Percentiles rank a stretch among this genome's conserved stretches.
Conservation (phyloP, 1,140 invertebrate genomes). For the Sesamia nonagrioides region DNA sequence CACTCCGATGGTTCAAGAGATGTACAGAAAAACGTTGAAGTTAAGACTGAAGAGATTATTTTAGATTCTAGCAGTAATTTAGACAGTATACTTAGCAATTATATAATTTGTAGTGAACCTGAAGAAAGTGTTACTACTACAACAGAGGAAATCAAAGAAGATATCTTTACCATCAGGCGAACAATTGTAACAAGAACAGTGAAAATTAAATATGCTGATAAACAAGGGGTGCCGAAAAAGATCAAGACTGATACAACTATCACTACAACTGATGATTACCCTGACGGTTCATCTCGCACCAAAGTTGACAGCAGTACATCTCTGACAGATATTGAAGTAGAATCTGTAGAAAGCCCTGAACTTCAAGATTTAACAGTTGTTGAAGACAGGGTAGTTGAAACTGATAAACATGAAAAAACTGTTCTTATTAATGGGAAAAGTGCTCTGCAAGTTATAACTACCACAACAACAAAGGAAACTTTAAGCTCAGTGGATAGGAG, state of each 20-base stretch:
- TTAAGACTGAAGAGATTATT: conserved; percentile 79
- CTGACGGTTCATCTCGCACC: conserved; percentile 82
- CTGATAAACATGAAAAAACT: conserved; percentile 73
- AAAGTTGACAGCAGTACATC: conserved; percentile 75
- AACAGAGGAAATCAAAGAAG: conserved; percentile 72
- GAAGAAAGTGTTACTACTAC: conserved; percentile 75
- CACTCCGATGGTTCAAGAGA: conserved; percentile 81
- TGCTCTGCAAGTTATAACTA: conserved; percentile 79
- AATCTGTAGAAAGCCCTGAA: conserved; percentile 66
- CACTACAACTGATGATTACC: conserved; percentile 83
- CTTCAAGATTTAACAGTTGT: conserved; percentile 72
- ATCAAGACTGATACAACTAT: conserved; percentile 78
- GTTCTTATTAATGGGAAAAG: conserved; percentile 74
- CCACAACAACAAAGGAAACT: conserved; percentile 80
- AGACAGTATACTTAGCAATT: conserved; percentile 72
- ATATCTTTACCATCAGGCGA: conserved; percentile 74
- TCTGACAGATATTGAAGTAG: conserved; percentile 70
- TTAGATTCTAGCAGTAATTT: conserved; percentile 70
- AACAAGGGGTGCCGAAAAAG: conserved; percentile 71
- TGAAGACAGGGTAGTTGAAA: conserved; percentile 73
- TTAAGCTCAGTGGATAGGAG: conserved; percentile 69
- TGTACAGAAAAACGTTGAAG: conserved; percentile 82
- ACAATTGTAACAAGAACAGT: conserved; percentile 73
- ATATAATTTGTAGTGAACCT: conserved; percentile 67
- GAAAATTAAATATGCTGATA: conserved; percentile 80